Evolutionary conservation across 2,797 vertebrate species (phyloP).

Genomic region (Cossypha polioptera): DNA sequence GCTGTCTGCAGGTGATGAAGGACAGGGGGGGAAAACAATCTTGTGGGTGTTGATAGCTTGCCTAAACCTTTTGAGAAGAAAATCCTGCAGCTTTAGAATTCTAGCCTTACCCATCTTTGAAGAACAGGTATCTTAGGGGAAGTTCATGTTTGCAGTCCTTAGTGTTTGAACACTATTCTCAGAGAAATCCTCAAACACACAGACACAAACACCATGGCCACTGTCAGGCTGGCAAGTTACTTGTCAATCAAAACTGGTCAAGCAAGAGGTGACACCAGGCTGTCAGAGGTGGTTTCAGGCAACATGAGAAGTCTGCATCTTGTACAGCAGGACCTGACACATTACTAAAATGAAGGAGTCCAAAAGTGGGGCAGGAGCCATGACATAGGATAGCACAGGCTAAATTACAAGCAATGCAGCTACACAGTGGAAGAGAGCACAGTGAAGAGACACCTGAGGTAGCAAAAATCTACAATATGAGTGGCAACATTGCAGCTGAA

Average conservation of each 20-base stretch:
- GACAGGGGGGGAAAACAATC: rapidly evolving
- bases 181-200: background rate
- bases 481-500: background rate
- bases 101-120: background rate
- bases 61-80: background rate
- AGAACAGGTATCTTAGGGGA: background rate
- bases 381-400: background rate
- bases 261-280: background rate
- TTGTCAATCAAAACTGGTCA: background rate
- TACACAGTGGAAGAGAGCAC: background rate
- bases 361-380: background rate
- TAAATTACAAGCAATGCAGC: background rate
- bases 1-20: background rate
- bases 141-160: background rate
- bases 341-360: background rate
- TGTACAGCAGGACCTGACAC: background rate
- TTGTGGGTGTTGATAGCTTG: background rate
- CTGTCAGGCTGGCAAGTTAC: background rate
- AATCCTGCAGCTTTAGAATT: background rate
- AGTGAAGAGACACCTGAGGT: background rate
- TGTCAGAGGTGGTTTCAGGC: background rate
- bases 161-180: background rate
- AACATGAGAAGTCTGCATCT: background rate
- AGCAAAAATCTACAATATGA: background rate
- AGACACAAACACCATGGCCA: background rate